These are phyloP conservation scores for Salvelinus fontinalis DNA, from an alignment of 2,113 vertebrate genomes.

Conservation along the genomic window DNA sequence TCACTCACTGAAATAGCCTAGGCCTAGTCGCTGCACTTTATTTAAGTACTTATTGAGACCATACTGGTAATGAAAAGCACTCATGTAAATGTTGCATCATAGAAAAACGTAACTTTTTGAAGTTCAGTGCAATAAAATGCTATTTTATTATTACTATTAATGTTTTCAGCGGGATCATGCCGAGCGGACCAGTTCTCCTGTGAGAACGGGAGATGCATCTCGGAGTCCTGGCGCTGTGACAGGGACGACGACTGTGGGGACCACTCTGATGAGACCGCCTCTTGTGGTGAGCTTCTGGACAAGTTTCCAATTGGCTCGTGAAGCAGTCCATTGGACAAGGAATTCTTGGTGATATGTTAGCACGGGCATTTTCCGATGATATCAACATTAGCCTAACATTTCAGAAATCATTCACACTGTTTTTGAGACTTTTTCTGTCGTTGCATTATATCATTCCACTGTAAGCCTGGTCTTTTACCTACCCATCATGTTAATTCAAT, in stretches of 20 bases:
- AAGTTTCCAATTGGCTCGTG: slow-evolving; percentile 61
- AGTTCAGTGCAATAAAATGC: neutral
- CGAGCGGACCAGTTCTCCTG: slow-evolving; percentile 82
- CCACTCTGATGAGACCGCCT: slow-evolving; percentile 77
- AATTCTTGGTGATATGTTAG: too few species aligned
- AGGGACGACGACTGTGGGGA: slow-evolving; percentile 87
- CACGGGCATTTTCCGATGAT: too few species aligned
- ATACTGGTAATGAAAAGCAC: too few species aligned
- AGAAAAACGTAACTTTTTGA: neutral
- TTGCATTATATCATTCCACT: neutral
- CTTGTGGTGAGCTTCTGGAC: slow-evolving; percentile 77
- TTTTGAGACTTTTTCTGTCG: neutral
- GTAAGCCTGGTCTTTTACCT: neutral
- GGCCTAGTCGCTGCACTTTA: neutral
- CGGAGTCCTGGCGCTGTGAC: slow-evolving; percentile 81
- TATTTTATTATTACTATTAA: neutral
- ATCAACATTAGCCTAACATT: too few species aligned
- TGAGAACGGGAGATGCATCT: slow-evolving; percentile 85
- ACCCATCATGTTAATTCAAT: neutral
- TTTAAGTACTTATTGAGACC: neutral
- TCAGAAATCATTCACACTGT: too few species aligned
- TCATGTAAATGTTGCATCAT: too few species aligned
- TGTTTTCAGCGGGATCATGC: slow-evolving; percentile 80
- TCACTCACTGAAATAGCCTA: neutral
- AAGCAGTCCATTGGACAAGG: too few species aligned